phyloP scores from a whole-genome alignment of 1,140 invertebrate species.

The Sminthurides bifidus region DNA sequence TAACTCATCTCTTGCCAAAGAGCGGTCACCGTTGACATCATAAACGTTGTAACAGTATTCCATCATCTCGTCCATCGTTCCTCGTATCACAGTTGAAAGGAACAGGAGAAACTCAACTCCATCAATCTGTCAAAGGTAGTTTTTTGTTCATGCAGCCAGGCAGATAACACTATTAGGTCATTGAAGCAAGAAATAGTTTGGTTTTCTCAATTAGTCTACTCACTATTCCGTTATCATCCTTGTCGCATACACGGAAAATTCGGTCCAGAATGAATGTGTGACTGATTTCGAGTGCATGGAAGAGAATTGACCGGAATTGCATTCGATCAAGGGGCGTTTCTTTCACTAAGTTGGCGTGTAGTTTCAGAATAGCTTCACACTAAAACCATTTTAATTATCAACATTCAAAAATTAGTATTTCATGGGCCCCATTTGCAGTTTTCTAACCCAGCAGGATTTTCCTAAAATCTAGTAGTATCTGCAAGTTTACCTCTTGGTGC shows the following conservation, averaged over 20 bases:
- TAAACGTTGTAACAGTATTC: constrained; percentile 39
- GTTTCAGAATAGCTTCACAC: constrained; percentile 8
- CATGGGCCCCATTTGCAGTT: too few relatives aligned
- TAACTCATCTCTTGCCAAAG: constrained; percentile 74
- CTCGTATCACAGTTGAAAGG: constrained; percentile 10
- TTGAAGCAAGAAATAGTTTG: too few relatives aligned
- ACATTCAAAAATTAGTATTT: neutral
- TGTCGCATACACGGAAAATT: constrained; percentile 74
- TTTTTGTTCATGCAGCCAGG: too few relatives aligned
- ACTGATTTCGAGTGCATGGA: constrained; percentile 74
- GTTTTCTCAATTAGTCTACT: neutral
- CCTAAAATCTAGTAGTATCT: neutral
- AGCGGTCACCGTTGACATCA: constrained; percentile 71
- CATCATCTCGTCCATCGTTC: constrained; percentile 6
- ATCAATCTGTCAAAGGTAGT: constrained; percentile 12
- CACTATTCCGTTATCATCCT: constrained; percentile 51
- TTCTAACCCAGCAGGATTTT: neutral
- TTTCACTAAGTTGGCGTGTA: neutral
- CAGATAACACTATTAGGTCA: too few relatives aligned
- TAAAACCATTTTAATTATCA: neutral
- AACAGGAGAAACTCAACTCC: constrained; percentile 4
- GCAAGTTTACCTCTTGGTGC: neutral
- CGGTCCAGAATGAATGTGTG: constrained; percentile 76
- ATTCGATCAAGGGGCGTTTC: constrained; percentile 49
- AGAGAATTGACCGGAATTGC: constrained; percentile 70